phyloP scores from a whole-genome alignment of 2,888 invertebrate species.

The Lasioglossum oenotherae region DNA sequence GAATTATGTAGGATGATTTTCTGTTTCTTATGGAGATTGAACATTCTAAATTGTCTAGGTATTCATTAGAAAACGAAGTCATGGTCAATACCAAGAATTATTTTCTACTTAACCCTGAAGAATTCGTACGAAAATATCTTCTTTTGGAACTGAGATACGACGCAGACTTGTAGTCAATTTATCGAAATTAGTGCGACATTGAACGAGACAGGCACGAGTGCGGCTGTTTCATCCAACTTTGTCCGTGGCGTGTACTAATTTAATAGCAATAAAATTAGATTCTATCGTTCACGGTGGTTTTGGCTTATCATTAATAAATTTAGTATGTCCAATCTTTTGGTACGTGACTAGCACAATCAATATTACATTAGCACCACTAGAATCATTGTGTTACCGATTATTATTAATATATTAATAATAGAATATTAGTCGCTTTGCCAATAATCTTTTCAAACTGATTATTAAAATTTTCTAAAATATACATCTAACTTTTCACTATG shows the following conservation, averaged over 20 bases:
- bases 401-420: neutral
- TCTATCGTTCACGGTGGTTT: constrained; percentile 18
- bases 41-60: neutral
- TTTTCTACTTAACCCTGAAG: constrained; percentile 48
- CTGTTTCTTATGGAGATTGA: neutral
- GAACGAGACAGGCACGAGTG: constrained; percentile 23
- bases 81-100: constrained; percentile 43
- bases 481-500: too few species aligned
- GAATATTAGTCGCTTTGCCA: neutral
- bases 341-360: constrained; percentile 3
- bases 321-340: constrained; percentile 6
- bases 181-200: constrained; percentile 53
- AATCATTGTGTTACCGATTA: neutral
- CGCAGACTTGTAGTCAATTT: constrained; percentile 52
- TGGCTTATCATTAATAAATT: constrained; percentile 41
- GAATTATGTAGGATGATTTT: neutral
- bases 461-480: neutral
- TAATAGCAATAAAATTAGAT: constrained; percentile 49
- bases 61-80: constrained; percentile 12
- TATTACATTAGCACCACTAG: neutral
- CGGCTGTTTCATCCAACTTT: constrained; percentile 44
- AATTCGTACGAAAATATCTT: constrained; percentile 51
- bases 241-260: constrained; percentile 32
- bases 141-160: constrained; percentile 29
- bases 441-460: neutral